phyloP scores from a whole-genome alignment of 2,797 vertebrate species.

The Hypotaenidia philippensis region DNA sequence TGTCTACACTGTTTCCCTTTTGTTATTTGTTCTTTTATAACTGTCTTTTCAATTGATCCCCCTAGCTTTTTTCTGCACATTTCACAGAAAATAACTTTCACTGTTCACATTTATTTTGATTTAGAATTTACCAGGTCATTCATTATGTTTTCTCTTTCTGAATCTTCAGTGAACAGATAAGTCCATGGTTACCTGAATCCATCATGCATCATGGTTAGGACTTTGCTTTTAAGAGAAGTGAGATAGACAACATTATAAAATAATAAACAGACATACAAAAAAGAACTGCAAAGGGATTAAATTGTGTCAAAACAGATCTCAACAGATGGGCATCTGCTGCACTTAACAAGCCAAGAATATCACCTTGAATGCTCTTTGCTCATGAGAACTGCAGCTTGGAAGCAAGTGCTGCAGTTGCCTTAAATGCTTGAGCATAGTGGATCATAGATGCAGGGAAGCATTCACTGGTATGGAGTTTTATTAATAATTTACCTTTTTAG shows the following conservation, averaged over 20 bases:
- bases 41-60: neutral
- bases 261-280: neutral
- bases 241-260: neutral
- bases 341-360: conserved; percentile 5
- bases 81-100: neutral
- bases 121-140: neutral
- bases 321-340: neutral
- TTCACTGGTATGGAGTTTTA: neutral
- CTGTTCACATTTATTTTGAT: neutral
- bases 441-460: neutral
- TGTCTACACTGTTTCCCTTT: neutral
- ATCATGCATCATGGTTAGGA: neutral
- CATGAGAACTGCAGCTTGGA: neutral
- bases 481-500: conserved; percentile 41
- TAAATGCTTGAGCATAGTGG: conserved; percentile 23
- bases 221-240: neutral
- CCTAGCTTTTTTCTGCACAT: neutral
- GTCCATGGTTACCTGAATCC: neutral
- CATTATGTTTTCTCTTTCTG: neutral
- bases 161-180: neutral
- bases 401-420: neutral
- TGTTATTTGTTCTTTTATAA: neutral
- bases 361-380: neutral
- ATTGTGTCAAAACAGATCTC: conserved; percentile 37
- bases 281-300: neutral